Evolutionary conservation across 64 coral and sea anemone genomes (phyloP).

Genomic region (Hydrozoanthus tunicans): DNA sequence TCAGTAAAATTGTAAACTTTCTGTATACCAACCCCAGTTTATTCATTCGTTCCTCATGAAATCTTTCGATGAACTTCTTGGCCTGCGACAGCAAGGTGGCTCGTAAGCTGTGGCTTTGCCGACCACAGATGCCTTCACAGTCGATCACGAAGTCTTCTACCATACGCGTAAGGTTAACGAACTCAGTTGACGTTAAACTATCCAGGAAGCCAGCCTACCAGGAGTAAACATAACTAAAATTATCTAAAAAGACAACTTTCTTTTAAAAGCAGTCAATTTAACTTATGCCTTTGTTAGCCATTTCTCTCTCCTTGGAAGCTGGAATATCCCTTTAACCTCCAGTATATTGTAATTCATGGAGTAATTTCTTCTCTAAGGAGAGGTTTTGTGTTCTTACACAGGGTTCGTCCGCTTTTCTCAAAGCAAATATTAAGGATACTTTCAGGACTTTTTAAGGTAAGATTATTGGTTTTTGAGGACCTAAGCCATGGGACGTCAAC

Average conservation of each 20-base stretch:
- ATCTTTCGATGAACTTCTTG: slow-evolving; percentile 98
- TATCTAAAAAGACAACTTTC: background rate
- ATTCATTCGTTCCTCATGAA: slow-evolving; percentile 96
- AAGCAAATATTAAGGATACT: too few species aligned
- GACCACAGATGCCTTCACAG: slow-evolving; percentile 92
- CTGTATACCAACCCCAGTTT: slow-evolving; percentile 79
- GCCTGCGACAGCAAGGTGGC: slow-evolving; percentile 88
- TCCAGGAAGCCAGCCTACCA: slow-evolving; percentile 92
- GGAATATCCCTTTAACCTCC: too few species aligned
- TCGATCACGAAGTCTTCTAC: slow-evolving; percentile 96
- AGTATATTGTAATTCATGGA: too few species aligned
- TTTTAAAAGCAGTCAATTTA: background rate
- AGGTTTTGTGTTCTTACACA: too few species aligned
- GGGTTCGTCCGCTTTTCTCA: too few species aligned
- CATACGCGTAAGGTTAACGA: slow-evolving; percentile 86
- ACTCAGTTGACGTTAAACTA: slow-evolving; percentile 90
- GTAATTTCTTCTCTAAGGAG: too few species aligned
- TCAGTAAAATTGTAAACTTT: background rate
- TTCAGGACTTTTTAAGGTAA: too few species aligned
- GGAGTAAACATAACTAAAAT: background rate
- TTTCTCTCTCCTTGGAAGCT: background rate
- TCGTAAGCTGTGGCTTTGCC: slow-evolving; percentile 89
- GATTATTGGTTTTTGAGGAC: too few species aligned
- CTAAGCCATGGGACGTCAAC: too few species aligned
- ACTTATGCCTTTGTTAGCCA: background rate